These are phyloP conservation scores for Anadara kagoshimensis DNA, from an alignment of 1,140 invertebrate genomes.

Conservation along the genomic window DNA sequence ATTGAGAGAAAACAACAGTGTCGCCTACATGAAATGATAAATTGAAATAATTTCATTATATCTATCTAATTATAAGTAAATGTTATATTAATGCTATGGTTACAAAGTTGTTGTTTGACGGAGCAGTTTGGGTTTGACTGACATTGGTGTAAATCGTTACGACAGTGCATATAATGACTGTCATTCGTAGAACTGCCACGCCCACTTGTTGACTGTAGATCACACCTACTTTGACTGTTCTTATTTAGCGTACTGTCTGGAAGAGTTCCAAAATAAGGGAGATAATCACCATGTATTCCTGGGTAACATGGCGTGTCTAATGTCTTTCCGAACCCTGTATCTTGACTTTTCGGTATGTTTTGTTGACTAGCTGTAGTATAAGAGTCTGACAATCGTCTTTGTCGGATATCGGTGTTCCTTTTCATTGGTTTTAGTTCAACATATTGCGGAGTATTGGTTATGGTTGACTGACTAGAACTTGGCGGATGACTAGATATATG, in stretches of 20 bases:
- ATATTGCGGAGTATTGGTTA: slow-evolving; percentile 33
- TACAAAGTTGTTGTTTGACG: slow-evolving; percentile 52
- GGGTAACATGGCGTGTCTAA: background rate
- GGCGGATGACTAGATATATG: background rate
- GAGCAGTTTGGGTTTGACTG: slow-evolving; percentile 16
- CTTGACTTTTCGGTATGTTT: slow-evolving; percentile 1
- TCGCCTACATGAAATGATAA: no score
- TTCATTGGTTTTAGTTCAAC: slow-evolving; percentile 36
- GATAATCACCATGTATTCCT: slow-evolving; percentile 10
- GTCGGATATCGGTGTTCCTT: background rate
- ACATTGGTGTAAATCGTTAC: slow-evolving; percentile 29
- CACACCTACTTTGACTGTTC: background rate
- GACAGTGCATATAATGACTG: slow-evolving; percentile 37
- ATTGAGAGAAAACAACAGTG: no score
- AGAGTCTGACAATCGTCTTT: background rate
- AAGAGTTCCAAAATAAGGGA: slow-evolving; percentile 21
- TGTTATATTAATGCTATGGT: slow-evolving; percentile 70
- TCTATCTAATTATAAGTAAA: slow-evolving; percentile 63
- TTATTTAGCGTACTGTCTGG: slow-evolving; percentile 23
- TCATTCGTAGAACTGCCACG: slow-evolving; percentile 4
- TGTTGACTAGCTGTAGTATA: no score
- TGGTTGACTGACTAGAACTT: slow-evolving; percentile 2
- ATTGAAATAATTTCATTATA: background rate
- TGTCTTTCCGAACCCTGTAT: background rate
- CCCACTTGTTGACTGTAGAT: no score